Conservation (phyloP, 2,888 invertebrate genomes). For the Spilarctia lutea region DNA sequence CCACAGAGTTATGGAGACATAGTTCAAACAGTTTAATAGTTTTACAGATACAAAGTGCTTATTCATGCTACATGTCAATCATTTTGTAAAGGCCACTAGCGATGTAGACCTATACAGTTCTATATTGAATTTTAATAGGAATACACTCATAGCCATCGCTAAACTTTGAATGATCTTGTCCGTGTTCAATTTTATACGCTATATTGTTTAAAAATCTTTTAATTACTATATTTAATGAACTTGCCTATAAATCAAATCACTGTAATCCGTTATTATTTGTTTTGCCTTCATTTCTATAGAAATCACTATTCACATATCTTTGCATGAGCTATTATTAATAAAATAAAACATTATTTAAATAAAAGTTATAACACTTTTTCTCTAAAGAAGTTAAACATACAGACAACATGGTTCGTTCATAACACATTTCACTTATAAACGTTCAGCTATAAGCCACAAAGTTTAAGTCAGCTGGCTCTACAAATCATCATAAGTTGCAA, state of each 20-base stretch:
- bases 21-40: constrained; percentile 11
- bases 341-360: not conserved
- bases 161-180: not conserved
- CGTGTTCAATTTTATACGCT: too few relatives aligned
- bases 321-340: too few relatives aligned
- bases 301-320: too few relatives aligned
- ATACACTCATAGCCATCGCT: not conserved
- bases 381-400: not conserved
- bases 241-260: too few relatives aligned
- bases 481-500: constrained; percentile 83
- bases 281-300: too few relatives aligned
- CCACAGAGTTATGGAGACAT: not conserved
- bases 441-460: constrained; percentile 54
- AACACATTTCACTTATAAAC: constrained; percentile 22
- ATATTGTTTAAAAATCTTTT: too few relatives aligned
- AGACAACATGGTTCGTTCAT: constrained; percentile 1
- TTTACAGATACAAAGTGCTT: constrained; percentile 32
- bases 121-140: not conserved
- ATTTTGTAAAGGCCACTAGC: not conserved
- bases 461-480: constrained; percentile 66
- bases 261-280: too few relatives aligned
- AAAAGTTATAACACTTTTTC: not conserved
- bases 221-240: too few relatives aligned
- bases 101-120: not conserved
- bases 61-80: constrained; percentile 35